phyloP scores from a whole-genome alignment of 35 echinoderm and acorn worm species.

The Ptychodera flava region DNA sequence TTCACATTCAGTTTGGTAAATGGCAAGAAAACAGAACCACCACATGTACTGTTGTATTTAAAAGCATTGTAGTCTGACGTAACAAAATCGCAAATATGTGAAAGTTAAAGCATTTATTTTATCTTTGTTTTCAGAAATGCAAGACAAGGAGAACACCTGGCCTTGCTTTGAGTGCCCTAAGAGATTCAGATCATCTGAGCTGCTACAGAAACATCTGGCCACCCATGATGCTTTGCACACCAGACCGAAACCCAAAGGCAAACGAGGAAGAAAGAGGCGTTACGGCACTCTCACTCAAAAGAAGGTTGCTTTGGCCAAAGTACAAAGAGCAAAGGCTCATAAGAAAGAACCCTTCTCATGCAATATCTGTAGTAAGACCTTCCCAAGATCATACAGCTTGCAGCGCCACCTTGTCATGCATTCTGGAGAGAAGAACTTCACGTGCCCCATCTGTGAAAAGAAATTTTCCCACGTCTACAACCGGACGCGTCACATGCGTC shows the following conservation, averaged over 20 bases:
- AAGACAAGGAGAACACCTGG: conserved; percentile 97
- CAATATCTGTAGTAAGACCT: conserved; percentile 63
- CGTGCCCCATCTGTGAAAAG: conserved; percentile 81
- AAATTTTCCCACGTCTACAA: conserved; percentile 88
- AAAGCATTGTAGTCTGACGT: too few species aligned
- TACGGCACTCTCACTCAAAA: not conserved
- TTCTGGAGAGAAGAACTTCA: conserved; percentile 89
- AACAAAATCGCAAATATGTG: too few species aligned
- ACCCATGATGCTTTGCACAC: conserved; percentile 69
- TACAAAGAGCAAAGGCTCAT: conserved; percentile 57
- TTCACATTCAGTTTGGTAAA: too few species aligned
- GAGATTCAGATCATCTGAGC: conserved; percentile 89
- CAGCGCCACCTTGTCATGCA: conserved; percentile 82
- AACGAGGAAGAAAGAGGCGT: not conserved
- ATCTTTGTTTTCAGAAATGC: conserved; percentile 49
- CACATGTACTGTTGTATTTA: too few species aligned
- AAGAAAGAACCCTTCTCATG: conserved; percentile 57
- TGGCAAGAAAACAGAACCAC: too few species aligned
- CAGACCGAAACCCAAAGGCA: conserved; percentile 26
- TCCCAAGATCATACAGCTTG: conserved; percentile 73
- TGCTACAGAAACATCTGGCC: conserved; percentile 83
- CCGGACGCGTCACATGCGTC: conserved; percentile 59
- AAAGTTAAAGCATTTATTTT: conserved; percentile 21
- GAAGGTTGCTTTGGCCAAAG: conserved; percentile 21
- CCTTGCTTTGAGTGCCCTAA: conserved; percentile 91